These are phyloP conservation scores for Trissolcus brochymenae DNA, from an alignment of 2,888 invertebrate species.

Conservation along the genomic window DNA sequence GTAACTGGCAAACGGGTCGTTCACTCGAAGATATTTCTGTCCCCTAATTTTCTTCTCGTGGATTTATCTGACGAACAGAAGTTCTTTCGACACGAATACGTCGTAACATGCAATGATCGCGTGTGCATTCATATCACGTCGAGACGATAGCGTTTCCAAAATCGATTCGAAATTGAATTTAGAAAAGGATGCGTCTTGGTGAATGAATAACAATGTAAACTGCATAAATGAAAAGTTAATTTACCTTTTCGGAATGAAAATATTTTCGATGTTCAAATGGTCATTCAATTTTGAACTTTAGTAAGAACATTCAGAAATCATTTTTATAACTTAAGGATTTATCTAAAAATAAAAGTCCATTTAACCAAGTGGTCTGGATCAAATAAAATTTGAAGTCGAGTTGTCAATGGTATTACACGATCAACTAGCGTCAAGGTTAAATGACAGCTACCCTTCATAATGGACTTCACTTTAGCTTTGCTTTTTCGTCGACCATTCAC, in stretches of 20 bases:
- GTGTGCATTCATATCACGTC: slow-evolving; percentile 61
- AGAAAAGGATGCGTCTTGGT: slow-evolving; percentile 26
- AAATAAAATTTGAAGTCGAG: no score
- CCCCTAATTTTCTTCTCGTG: slow-evolving; percentile 43
- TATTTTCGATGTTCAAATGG: no score
- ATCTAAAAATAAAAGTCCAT: no score
- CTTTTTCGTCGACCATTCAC: not conserved
- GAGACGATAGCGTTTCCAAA: slow-evolving; percentile 61
- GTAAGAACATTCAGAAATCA: not conserved
- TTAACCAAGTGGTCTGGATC: no score
- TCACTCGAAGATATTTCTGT: slow-evolving; percentile 52
- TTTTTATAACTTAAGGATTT: slow-evolving; percentile 13
- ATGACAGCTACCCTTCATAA: slow-evolving; percentile 35
- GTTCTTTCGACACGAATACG: slow-evolving; percentile 40
- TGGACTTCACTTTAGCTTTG: slow-evolving; percentile 26
- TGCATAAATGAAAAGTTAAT: slow-evolving; percentile 6
- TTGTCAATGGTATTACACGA: not conserved
- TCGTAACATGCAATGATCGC: slow-evolving; percentile 51
- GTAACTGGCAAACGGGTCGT: slow-evolving; percentile 37
- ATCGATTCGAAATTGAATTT: slow-evolving; percentile 60
- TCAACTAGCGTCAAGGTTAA: slow-evolving; percentile 45
- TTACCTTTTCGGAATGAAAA: no score
- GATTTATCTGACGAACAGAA: slow-evolving; percentile 48
- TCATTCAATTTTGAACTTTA: not conserved
- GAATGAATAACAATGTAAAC: slow-evolving; percentile 28